Evolutionary conservation across 2,888 invertebrate genomes (phyloP).

Genomic region (Ichneumoninae sp.): DNA sequence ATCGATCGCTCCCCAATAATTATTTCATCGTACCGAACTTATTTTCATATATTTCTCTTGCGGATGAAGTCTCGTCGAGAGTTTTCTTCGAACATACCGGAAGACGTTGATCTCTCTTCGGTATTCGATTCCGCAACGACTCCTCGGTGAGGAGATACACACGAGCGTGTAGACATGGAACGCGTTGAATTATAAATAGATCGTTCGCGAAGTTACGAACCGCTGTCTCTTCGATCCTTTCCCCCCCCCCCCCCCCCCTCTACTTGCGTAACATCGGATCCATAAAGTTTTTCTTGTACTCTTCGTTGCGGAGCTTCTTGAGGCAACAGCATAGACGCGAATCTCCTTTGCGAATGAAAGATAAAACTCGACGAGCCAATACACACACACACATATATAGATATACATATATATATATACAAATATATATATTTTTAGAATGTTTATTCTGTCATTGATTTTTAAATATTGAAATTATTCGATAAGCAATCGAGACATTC

Average conservation of each 20-base stretch:
- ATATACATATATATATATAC: too few relatives aligned
- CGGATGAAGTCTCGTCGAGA: not conserved
- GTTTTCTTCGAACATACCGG: not conserved
- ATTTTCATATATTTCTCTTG: not conserved
- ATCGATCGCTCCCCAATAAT: not conserved
- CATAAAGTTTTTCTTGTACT: not conserved
- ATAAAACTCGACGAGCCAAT: not conserved
- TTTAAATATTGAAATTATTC: too few relatives aligned
- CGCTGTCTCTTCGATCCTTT: not conserved
- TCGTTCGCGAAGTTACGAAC: constrained; percentile 3
- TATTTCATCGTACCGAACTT: not conserved
- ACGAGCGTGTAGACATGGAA: not conserved
- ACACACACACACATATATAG: too few relatives aligned
- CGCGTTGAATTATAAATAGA: constrained; percentile 14
- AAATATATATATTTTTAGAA: too few relatives aligned
- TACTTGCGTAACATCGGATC: constrained; percentile 13
- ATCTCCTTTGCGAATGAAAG: not conserved
- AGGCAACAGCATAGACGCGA: not conserved
- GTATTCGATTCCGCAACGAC: not conserved
- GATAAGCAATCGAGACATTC: too few relatives aligned
- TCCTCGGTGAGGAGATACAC: not conserved
- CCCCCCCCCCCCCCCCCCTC: not conserved
- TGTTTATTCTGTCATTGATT: too few relatives aligned
- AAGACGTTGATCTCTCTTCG: constrained; percentile 6
- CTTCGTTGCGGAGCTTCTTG: not conserved